These are phyloP conservation scores for Leucophenga varia DNA, from an alignment of 1,140 invertebrate genomes.

Conservation along the genomic window DNA sequence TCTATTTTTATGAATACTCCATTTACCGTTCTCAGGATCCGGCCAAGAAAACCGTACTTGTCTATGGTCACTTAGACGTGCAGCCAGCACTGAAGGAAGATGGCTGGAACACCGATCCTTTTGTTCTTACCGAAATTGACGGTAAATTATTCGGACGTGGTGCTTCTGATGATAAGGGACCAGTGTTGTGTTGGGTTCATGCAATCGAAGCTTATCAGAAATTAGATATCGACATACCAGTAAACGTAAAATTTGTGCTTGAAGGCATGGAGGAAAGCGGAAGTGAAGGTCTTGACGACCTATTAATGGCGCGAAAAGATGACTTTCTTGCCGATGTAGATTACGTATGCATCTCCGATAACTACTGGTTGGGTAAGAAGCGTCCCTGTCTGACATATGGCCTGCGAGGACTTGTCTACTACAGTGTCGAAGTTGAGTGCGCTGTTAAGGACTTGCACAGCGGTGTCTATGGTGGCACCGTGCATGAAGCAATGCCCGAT, in stretches of 20 bases:
- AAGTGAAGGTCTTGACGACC: slow-evolving; percentile 90
- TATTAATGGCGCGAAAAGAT: slow-evolving; percentile 73
- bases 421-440: slow-evolving; percentile 86
- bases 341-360: slow-evolving; percentile 97
- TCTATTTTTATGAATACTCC: no score
- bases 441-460: slow-evolving; percentile 92
- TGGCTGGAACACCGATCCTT: slow-evolving; percentile 96
- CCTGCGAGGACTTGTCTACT: slow-evolving; percentile 91
- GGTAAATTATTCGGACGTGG: slow-evolving; percentile 92
- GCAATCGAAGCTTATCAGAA: slow-evolving; percentile 86
- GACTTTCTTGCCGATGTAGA: slow-evolving; percentile 84
- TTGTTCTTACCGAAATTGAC: slow-evolving; percentile 83
- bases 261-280: slow-evolving; percentile 99
- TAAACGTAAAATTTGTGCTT: slow-evolving; percentile 96
- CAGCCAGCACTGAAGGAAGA: slow-evolving; percentile 90
- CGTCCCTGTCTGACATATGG: slow-evolving; percentile 98
- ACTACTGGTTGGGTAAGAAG: slow-evolving; percentile 96
- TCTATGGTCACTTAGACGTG: slow-evolving; percentile 98
- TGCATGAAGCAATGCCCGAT: slow-evolving; percentile 88
- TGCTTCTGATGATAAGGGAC: slow-evolving; percentile 92
- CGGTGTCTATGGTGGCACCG: slow-evolving; percentile 90
- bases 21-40: slow-evolving; percentile 70
- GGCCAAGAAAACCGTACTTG: slow-evolving; percentile 85
- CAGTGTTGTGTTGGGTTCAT: slow-evolving; percentile 91
- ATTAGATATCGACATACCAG: slow-evolving; percentile 71